Evolutionary conservation across 2,797 vertebrate species (phyloP).

Genomic region (Semaprochilodus insignis): DNA sequence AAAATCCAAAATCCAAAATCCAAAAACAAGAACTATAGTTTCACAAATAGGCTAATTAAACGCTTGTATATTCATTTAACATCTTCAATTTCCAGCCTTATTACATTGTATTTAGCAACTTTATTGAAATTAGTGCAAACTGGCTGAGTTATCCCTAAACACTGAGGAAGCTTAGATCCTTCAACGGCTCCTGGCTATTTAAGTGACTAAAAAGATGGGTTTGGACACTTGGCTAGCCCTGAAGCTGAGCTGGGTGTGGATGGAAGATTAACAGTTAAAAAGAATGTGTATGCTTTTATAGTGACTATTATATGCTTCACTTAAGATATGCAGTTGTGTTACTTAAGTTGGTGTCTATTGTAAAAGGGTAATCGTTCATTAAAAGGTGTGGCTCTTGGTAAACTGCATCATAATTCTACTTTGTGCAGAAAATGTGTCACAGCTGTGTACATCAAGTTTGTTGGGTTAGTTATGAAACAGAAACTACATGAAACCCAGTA

Average conservation of each 20-base stretch:
- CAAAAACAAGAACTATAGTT: too few relatives aligned
- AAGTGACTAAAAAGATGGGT: background rate
- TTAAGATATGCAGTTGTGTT: constrained; percentile 1
- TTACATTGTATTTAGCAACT: too few relatives aligned
- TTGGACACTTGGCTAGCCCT: background rate
- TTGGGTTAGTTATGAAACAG: background rate
- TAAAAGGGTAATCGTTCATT: background rate
- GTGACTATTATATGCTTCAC: background rate
- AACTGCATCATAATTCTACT: background rate
- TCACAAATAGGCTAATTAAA: too few relatives aligned
- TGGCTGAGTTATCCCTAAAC: too few relatives aligned
- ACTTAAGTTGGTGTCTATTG: background rate
- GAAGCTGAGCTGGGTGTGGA: constrained; percentile 18
- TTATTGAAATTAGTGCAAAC: too few relatives aligned
- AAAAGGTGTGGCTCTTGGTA: background rate
- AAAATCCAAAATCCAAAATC: too few relatives aligned
- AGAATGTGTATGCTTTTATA: constrained; percentile 14
- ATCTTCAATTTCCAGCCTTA: too few relatives aligned
- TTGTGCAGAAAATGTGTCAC: background rate
- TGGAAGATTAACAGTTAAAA: background rate
- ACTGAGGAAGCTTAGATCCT: background rate
- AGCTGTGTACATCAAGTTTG: background rate
- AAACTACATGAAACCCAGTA: background rate
- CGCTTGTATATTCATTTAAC: too few relatives aligned
- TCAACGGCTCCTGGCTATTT: background rate